These are phyloP conservation scores for Megaustenia siamemsis DNA, from an alignment of 2,888 invertebrate genomes.

Conservation along the genomic window DNA sequence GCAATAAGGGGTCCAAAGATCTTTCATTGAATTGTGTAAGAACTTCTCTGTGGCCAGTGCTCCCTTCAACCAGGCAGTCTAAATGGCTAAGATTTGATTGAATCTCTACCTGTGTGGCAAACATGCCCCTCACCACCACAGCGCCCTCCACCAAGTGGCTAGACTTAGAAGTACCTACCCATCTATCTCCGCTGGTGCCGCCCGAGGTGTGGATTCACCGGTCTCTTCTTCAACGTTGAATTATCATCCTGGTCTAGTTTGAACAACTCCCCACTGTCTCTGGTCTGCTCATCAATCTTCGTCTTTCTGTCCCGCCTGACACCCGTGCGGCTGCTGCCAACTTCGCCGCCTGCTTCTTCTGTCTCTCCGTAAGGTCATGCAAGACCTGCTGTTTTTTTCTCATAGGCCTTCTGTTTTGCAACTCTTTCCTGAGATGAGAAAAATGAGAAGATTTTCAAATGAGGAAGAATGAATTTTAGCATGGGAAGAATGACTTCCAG, in stretches of 20 bases:
- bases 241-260: constrained; percentile 65
- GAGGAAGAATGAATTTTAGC: too few species aligned
- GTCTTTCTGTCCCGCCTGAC: constrained; percentile 36
- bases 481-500: too few species aligned
- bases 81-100: too few species aligned
- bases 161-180: constrained; percentile 41
- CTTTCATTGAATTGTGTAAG: too few species aligned
- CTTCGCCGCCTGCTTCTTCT: constrained; percentile 52
- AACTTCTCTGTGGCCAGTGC: too few species aligned
- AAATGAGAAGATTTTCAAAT: too few species aligned
- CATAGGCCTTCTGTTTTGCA: constrained; percentile 75
- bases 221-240: constrained; percentile 71
- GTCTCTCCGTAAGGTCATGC: constrained; percentile 67
- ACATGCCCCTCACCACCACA: too few species aligned
- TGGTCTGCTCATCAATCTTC: constrained; percentile 42
- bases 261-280: constrained; percentile 41
- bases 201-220: constrained; percentile 64
- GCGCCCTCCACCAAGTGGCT: too few species aligned
- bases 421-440: constrained; percentile 71
- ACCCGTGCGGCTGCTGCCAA: constrained; percentile 1
- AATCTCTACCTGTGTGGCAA: too few species aligned
- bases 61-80: too few species aligned
- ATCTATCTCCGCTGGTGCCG: constrained; percentile 53
- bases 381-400: constrained; percentile 60
- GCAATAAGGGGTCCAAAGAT: too few species aligned